Conservation (phyloP, 2,888 invertebrate genomes). For the Dastarcus helophoroides region DNA sequence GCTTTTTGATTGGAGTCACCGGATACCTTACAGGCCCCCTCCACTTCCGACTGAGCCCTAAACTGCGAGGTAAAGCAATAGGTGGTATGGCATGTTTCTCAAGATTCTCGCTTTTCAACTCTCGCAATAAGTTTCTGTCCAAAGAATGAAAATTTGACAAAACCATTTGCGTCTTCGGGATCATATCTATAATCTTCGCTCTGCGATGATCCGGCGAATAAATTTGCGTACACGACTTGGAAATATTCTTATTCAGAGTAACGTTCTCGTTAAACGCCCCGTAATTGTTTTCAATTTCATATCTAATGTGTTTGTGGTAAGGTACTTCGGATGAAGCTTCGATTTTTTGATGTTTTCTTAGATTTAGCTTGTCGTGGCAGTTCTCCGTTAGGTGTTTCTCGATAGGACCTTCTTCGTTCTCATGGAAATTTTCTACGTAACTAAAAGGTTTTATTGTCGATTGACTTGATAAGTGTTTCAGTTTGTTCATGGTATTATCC, state of each 20-base stretch:
- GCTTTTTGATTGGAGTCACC: slow-evolving; percentile 49
- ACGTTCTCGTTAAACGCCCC: slow-evolving; percentile 1
- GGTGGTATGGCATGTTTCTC: slow-evolving; percentile 16
- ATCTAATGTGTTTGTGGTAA: slow-evolving; percentile 37
- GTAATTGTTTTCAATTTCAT: slow-evolving; percentile 28
- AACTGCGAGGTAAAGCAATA: slow-evolving; percentile 47
- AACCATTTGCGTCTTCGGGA: slow-evolving; percentile 24
- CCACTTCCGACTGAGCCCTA: slow-evolving; percentile 49
- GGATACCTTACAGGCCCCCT: slow-evolving; percentile 52
- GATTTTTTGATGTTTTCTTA: slow-evolving; percentile 20
- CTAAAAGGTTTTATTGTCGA: slow-evolving; percentile 2
- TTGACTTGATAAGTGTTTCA: slow-evolving; percentile 20
- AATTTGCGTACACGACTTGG: slow-evolving; percentile 30
- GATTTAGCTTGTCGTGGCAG: slow-evolving; percentile 31
- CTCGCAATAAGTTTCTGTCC: slow-evolving; percentile 16
- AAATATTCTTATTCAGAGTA: slow-evolving; percentile 19
- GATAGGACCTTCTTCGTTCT: slow-evolving; percentile 20
- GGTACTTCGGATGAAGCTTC: slow-evolving; percentile 30
- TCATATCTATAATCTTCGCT: slow-evolving; percentile 31
- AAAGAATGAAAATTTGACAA: slow-evolving; percentile 19
- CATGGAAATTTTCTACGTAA: slow-evolving; percentile 3
- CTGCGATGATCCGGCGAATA: slow-evolving; percentile 20
- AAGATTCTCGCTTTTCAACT: slow-evolving; percentile 8
- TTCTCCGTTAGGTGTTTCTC: slow-evolving; percentile 33
- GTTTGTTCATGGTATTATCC: slow-evolving; percentile 24